Evolutionary conservation across 2,888 invertebrate genomes (phyloP).

Genomic region (Acanthosepion pharaonis): DNA sequence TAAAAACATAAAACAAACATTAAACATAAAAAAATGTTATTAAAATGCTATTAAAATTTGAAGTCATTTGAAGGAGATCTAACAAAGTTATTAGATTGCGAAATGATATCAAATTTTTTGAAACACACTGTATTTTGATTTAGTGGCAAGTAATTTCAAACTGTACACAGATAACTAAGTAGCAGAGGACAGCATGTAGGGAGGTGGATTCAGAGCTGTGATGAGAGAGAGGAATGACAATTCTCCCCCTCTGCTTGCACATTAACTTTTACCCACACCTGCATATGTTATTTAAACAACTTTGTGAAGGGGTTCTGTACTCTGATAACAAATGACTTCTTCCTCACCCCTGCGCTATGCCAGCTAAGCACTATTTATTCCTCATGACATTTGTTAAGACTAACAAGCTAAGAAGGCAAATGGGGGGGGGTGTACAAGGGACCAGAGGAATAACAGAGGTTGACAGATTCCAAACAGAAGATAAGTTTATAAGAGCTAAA

Average conservation of each 20-base stretch:
- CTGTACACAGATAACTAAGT: background rate
- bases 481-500: too few species aligned
- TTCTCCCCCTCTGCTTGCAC: background rate
- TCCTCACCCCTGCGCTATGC: background rate
- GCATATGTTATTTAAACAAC: background rate
- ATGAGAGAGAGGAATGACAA: background rate
- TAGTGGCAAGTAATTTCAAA: background rate
- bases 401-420: background rate
- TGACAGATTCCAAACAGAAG: too few species aligned
- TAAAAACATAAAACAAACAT: too few species aligned
- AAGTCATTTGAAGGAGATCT: too few species aligned
- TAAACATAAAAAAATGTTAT: too few species aligned
- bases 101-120: too few species aligned
- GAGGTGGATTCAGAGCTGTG: background rate
- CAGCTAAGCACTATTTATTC: background rate
- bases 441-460: too few species aligned
- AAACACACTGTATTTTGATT: too few species aligned
- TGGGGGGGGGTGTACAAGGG: background rate
- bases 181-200: background rate
- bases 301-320: background rate
- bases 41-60: too few species aligned
- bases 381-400: background rate
- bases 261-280: background rate
- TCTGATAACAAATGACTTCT: constrained; percentile 11
- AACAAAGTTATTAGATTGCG: too few species aligned